Evolutionary conservation across 2,888 invertebrate genomes (phyloP).

Genomic region (Meteorus cinctellus): DNA sequence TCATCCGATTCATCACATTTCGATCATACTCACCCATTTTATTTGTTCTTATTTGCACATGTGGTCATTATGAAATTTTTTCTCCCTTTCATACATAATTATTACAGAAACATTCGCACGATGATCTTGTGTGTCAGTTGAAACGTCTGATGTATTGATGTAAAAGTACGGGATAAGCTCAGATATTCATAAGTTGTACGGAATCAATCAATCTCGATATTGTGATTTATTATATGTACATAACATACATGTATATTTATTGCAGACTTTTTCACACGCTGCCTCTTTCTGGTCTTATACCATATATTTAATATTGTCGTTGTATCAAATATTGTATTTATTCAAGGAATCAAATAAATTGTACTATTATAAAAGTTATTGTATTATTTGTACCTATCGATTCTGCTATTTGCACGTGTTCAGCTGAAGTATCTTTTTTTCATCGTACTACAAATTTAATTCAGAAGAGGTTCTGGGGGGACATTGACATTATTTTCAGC

Average conservation of each 20-base stretch:
- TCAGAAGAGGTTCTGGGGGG: too few relatives aligned
- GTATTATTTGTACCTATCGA: background rate
- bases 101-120: background rate
- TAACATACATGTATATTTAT: slow-evolving; percentile 15
- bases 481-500: too few relatives aligned
- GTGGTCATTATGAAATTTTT: background rate
- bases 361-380: background rate
- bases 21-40: background rate
- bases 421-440: too few relatives aligned
- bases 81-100: background rate
- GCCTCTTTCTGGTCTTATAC: slow-evolving; percentile 46
- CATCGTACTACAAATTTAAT: too few relatives aligned
- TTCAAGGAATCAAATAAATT: slow-evolving; percentile 2
- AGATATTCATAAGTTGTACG: background rate
- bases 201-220: slow-evolving; percentile 7
- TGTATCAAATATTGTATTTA: slow-evolving; percentile 5
- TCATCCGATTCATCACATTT: background rate
- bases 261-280: slow-evolving; percentile 35
- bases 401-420: too few relatives aligned
- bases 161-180: background rate
- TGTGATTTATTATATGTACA: slow-evolving; percentile 10
- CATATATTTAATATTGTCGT: slow-evolving; percentile 44
- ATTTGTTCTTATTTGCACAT: background rate
- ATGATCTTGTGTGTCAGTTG: background rate
- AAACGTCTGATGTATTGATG: background rate